Base-by-base conservation (phyloP, 2,113 vertebrate genomes). In the Saccopteryx leptura region DNA sequence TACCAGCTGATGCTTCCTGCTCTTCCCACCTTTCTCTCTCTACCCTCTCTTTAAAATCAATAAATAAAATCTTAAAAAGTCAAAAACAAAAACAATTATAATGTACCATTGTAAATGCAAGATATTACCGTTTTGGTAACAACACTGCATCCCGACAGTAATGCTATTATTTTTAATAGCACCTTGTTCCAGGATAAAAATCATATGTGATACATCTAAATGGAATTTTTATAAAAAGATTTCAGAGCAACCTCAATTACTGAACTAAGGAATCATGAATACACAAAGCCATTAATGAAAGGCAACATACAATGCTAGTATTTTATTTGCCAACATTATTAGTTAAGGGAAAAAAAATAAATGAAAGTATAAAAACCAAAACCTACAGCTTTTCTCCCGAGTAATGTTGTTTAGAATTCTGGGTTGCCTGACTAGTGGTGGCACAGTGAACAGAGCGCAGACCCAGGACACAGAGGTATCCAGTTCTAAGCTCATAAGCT, bases 211-310 rank as follows among this genome's bases (percentile, higher is more conserved):
- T 54, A 75, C 18, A 71, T 17, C n/a, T 54, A n/a, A 85, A 31
- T 4, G n/a, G 18, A 97, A 65, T 11, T 66, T 18, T 76, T 66
- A 39, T 23, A 58, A 56, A 65, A 63, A 80, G 28, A 75, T 31
- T 58, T 92, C 28, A 92, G 26, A 46, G 33, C 23, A 79, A n/a
- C 19, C 52, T 93, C 48, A 75, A 63, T 56, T 76, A 80, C 39
- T 68, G 31, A 97, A 91, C 7, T 85, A 33, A 90, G 39, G 15
- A 3, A 58, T 96, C 58, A 60, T 71, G 61, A 93, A 93, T 65
- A 93, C 6, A 69, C 26, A 83, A 61, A 82, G 26, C 63, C 33
- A 83, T 39, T n/a, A 69, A 91, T 87, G 15, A 88, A 71, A 88
- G 61, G 18, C 54, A 86, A 63, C 11, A 2, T n/a, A 94, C 4